phyloP scores from a whole-genome alignment of 2,888 invertebrate genomes.

The Tenthredo amoena region DNA sequence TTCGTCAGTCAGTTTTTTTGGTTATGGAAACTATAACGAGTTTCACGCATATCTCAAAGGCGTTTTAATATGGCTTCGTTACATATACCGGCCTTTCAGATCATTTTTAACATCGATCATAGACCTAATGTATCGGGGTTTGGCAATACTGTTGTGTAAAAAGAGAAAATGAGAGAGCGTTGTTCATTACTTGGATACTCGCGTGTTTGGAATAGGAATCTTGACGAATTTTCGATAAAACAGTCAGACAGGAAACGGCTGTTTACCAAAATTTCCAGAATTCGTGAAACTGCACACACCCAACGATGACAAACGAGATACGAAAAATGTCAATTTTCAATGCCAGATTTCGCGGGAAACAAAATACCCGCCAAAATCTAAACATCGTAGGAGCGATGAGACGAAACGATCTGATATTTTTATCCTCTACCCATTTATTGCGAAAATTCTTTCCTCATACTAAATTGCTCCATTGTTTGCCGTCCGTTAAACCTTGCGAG shows the following conservation, averaged over 20 bases:
- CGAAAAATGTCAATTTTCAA: constrained; percentile 1
- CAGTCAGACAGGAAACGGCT: background rate
- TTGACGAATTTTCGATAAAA: background rate
- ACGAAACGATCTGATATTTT: background rate
- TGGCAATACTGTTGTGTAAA: background rate
- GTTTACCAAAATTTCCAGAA: background rate
- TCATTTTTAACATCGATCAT: background rate
- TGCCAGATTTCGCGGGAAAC: background rate
- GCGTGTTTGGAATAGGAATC: background rate
- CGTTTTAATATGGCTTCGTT: constrained; percentile 17
- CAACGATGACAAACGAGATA: background rate
- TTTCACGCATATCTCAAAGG: background rate
- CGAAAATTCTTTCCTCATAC: background rate
- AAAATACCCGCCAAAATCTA: constrained; percentile 7
- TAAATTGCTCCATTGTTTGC: background rate
- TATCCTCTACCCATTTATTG: too few relatives aligned
- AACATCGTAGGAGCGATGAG: background rate
- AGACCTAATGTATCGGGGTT: background rate
- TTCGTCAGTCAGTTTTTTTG: background rate
- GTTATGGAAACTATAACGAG: background rate
- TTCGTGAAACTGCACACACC: background rate
- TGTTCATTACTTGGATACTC: background rate
- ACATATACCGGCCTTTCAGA: background rate
- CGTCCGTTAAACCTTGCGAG: background rate
- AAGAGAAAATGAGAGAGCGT: background rate